These are phyloP conservation scores for Mylabris sibirica DNA, from an alignment of 2,888 invertebrate species.

Conservation along the genomic window DNA sequence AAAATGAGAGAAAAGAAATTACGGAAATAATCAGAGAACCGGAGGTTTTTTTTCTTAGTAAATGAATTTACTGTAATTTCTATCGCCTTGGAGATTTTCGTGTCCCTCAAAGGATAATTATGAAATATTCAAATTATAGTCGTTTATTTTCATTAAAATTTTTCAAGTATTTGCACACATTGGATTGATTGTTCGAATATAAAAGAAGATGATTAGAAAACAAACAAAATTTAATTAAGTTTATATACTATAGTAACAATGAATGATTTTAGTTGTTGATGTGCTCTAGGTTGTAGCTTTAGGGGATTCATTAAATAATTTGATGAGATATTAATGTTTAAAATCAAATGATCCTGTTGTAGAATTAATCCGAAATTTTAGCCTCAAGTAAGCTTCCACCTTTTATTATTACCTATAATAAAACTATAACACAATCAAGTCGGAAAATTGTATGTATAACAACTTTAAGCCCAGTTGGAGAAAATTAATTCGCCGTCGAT, in stretches of 20 bases:
- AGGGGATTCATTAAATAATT: slow-evolving; percentile 30
- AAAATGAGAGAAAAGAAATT: not conserved
- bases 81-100: not conserved
- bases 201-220: slow-evolving; percentile 3
- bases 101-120: slow-evolving; percentile 19
- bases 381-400: slow-evolving; percentile 20
- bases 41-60: not conserved
- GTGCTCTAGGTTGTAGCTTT: slow-evolving; percentile 9
- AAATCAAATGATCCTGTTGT: slow-evolving; percentile 29
- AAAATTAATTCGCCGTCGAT: slow-evolving; percentile 44
- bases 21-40: not conserved
- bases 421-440: slow-evolving; percentile 31
- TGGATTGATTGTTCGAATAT: not conserved
- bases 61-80: slow-evolving; percentile 4
- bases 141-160: slow-evolving; percentile 31
- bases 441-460: slow-evolving; percentile 38
- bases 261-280: slow-evolving; percentile 19
- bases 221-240: slow-evolving; percentile 31
- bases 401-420: slow-evolving; percentile 14
- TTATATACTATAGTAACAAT: slow-evolving; percentile 12
- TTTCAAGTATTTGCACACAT: slow-evolving; percentile 15
- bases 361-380: slow-evolving; percentile 27
- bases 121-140: slow-evolving; percentile 22
- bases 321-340: slow-evolving; percentile 31
- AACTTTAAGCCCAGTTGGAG: slow-evolving; percentile 40